Evolutionary conservation across 2,888 invertebrate species (phyloP).

Genomic region (Mesochorus sp.): DNA sequence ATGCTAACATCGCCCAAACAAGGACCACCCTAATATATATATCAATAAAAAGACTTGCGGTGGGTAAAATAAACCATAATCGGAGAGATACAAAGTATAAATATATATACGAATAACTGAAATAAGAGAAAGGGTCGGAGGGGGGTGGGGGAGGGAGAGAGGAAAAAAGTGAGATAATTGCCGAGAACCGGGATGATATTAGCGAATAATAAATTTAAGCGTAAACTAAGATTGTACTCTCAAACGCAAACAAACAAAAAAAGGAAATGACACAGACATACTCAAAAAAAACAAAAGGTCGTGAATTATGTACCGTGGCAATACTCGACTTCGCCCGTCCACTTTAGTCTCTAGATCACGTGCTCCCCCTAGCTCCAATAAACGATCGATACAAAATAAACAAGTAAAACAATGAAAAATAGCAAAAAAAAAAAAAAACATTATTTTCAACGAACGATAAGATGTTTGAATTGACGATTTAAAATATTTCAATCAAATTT

Average conservation of each 20-base stretch:
- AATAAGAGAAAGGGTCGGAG: no score
- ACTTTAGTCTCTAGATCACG: constrained; percentile 69
- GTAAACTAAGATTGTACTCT: constrained; percentile 59
- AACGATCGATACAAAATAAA: constrained; percentile 3
- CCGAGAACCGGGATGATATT: constrained; percentile 62
- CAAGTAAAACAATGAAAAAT: background rate
- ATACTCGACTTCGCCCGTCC: constrained; percentile 77
- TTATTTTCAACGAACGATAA: background rate
- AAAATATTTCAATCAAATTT: constrained; percentile 4
- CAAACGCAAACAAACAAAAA: constrained; percentile 46
- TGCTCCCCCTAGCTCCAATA: constrained; percentile 42
- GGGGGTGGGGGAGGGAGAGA: no score
- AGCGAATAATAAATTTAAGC: constrained; percentile 56
- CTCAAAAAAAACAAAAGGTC: constrained; percentile 61
- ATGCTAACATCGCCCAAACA: no score
- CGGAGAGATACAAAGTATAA: constrained; percentile 51
- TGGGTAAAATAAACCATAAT: constrained; percentile 42
- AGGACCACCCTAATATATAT: constrained; percentile 21
- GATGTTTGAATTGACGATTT: background rate
- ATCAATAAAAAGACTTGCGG: constrained; percentile 33
- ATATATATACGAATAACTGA: constrained; percentile 51
- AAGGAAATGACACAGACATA: constrained; percentile 49
- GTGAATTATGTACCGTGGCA: constrained; percentile 73
- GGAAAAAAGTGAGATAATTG: constrained; percentile 65
- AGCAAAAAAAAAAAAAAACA: constrained; percentile 19